phyloP scores from a whole-genome alignment of 2,888 invertebrate genomes.

The Dryococelus australis region DNA sequence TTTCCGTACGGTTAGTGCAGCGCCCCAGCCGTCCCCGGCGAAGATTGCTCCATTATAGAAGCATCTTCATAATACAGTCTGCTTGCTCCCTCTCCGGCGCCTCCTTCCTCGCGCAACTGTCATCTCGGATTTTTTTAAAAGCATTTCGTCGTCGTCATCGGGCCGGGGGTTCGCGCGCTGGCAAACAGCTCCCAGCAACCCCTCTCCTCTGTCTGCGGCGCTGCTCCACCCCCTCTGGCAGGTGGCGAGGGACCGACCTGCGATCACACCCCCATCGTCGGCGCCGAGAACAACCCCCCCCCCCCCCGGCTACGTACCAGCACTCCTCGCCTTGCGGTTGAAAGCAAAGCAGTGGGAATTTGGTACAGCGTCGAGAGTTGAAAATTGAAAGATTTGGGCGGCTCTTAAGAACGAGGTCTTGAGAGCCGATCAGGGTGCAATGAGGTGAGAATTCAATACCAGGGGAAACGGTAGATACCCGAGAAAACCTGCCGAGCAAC shows the following conservation, averaged over 20 bases:
- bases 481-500: no score
- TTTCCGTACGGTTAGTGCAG: not conserved
- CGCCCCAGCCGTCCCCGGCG: slow-evolving; percentile 13
- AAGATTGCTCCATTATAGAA: slow-evolving; percentile 34
- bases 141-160: slow-evolving; percentile 37
- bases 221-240: not conserved
- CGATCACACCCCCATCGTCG: not conserved
- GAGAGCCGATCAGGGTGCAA: no score
- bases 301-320: no score
- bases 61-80: slow-evolving; percentile 38
- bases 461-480: no score
- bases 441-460: no score
- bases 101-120: slow-evolving; percentile 29
- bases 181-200: not conserved
- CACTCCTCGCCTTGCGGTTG: no score
- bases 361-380: no score
- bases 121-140: slow-evolving; percentile 38
- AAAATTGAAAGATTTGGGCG: no score
- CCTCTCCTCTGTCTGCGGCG: not conserved
- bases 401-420: no score
- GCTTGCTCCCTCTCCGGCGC: not conserved
- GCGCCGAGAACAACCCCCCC: no score
- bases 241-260: not conserved
- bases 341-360: no score
- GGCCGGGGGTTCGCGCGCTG: slow-evolving; percentile 20